Percentiles rank a stretch among this genome's conserved stretches.
These are phyloP conservation scores for Phocides pigmalion DNA, from an alignment of 1,140 invertebrate species.

Conservation along the genomic window DNA sequence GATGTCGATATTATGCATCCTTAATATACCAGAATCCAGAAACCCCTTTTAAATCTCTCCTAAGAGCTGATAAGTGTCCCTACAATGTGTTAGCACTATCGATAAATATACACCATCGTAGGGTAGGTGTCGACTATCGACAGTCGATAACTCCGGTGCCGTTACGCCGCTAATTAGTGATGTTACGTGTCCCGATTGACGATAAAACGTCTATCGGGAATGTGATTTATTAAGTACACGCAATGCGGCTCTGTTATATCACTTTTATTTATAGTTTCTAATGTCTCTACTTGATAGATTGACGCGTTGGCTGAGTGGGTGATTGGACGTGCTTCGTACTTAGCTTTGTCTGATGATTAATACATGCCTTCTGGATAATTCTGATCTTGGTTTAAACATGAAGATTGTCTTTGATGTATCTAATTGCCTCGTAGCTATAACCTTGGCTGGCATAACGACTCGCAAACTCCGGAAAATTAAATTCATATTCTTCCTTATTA, in stretches of 20 bases:
- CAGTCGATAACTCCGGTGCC: constrained; percentile 36
- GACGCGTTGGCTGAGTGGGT: constrained; percentile 3
- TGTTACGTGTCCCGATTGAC: constrained; percentile 42
- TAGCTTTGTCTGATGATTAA: constrained; percentile 5
- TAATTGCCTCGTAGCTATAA: background rate
- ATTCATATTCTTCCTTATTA: constrained; percentile 9
- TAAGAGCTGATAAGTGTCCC: constrained; percentile 5
- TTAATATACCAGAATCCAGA: background rate
- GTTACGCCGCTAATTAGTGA: constrained; percentile 48
- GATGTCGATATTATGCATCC: background rate
- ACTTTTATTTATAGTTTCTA: constrained; percentile 24
- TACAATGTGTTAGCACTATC: constrained; percentile 19
- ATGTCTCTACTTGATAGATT: constrained; percentile 28
- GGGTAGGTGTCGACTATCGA: constrained; percentile 40
- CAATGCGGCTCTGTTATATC: constrained; percentile 17
- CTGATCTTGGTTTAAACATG: background rate
- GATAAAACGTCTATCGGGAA: constrained; percentile 32
- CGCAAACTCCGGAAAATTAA: background rate
- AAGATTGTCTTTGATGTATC: background rate
- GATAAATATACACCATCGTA: constrained; percentile 29
- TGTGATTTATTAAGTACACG: constrained; percentile 31
- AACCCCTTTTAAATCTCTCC: constrained; percentile 14
- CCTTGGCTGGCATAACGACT: background rate
- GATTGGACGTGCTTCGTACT: constrained; percentile 10
- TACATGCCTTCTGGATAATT: constrained; percentile 7